Base-by-base conservation (phyloP, 2,797 vertebrate species). In the Gephyroberyx darwinii region DNA sequence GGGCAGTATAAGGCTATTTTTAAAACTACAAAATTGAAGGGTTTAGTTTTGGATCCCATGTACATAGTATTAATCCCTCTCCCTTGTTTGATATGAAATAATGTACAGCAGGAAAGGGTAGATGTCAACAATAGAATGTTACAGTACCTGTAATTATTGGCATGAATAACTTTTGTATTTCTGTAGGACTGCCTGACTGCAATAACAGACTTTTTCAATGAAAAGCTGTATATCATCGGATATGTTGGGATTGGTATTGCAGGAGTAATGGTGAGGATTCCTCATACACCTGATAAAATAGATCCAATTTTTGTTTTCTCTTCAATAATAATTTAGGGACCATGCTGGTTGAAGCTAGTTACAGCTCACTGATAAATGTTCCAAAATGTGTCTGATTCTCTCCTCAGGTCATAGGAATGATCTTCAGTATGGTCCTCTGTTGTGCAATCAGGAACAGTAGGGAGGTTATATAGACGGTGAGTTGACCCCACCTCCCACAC, bases 361-460 rank as follows among this genome's bases (percentile, higher is more conserved):
- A 41, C 48, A n/a, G n/a, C 39, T 9, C 9, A 14, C 43, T 45
- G 43, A 45, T 53, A 22, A 19, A 39, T 41, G 57, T 31, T 5
- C 20, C 12, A 30, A 53, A 14, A 45, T 50, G 30, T 77, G 43
- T 83, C 2, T 83, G 35, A 39, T 85, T 31, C 12, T 63, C 16
- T 69, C 30, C 84, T 71, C 93, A 99, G 98, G 94, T 98, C 80
- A 94, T 98, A 57, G 98, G 96, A 54, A 99, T 99, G 97, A 92
- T 98, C 91, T 98, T 98, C 95, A 99, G 98, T 88, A 98, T 99
- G 97, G 94, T 99, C 75, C 95, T 99, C 60, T 99, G 97, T 86
- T 98, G 97, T 86, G 96, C 92, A 2, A 97, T 99, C 90, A 95
- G 96, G 82, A 97, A 95, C 93, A 96, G 93, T 81, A 94, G 95